A percentile compares a stretch with the other conserved stretches of the same genome.
phyloP scores from a whole-genome alignment of 2,888 invertebrate genomes.

The Acrobasis consociella region DNA sequence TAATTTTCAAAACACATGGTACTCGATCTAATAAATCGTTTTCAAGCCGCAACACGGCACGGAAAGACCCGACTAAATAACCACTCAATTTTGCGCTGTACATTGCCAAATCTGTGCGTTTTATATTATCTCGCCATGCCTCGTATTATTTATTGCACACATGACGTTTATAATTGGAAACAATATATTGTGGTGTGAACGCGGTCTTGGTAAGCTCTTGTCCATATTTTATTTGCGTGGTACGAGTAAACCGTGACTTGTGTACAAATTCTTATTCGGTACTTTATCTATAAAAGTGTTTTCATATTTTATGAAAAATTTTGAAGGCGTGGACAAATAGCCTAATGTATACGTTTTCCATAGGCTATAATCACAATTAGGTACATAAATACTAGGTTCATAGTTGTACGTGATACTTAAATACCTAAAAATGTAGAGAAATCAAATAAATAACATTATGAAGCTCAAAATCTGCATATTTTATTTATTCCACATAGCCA shows the following conservation, averaged over 20 bases:
- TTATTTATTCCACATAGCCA: too few relatives aligned
- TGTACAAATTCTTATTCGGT: constrained; percentile 5
- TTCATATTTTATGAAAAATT: too few relatives aligned
- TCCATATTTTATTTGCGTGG: constrained; percentile 22
- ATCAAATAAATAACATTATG: too few relatives aligned
- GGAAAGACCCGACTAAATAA: not conserved
- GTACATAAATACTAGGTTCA: too few relatives aligned
- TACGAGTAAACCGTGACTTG: constrained; percentile 14
- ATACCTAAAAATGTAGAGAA: too few relatives aligned
- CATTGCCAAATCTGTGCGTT: constrained; percentile 11
- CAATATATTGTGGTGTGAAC: constrained; percentile 26
- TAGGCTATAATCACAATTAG: too few relatives aligned
- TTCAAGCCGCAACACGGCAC: not conserved
- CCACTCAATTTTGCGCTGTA: constrained; percentile 3
- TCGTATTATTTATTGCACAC: constrained; percentile 25
- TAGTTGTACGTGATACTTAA: too few relatives aligned
- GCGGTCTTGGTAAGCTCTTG: constrained; percentile 16
- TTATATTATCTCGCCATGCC: constrained; percentile 21
- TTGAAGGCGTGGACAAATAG: too few relatives aligned
- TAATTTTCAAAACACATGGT: too few relatives aligned
- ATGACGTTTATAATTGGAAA: constrained; percentile 27
- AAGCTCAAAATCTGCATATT: too few relatives aligned
- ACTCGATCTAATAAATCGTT: not conserved
- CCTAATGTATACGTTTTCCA: too few relatives aligned
- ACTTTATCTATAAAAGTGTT: not conserved